Base-by-base conservation (phyloP, 2,888 invertebrate species). In the Ephialtes manifestator region DNA sequence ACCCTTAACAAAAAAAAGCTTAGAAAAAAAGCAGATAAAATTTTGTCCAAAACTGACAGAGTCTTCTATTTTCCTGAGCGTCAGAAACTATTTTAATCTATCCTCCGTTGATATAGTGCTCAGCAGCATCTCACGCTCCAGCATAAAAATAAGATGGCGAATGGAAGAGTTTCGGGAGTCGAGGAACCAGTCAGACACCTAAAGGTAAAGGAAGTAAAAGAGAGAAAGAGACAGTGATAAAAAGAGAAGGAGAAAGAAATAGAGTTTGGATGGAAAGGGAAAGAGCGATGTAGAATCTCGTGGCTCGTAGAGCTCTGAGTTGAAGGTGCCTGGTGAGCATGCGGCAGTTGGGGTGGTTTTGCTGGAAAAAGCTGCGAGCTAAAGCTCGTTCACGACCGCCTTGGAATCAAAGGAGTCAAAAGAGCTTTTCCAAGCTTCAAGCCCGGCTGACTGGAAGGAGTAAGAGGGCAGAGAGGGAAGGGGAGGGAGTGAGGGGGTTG, bases 361-460 rank as follows among this genome's bases (percentile, higher is more conserved):
- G 84, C 84, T 88, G 82, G 81, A 58, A 75, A 85, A 58, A 82
- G 85, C 85, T 76, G 75, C 48, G 71, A 85, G 70, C 74, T 70
- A 80, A 85, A 86, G 83, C 82, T 85, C 82, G 85, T 82, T 80
- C 76, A 71, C 85, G 76, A 76, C 65, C 82, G 76, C 63, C 77
- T 81, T 74, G 90, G 90, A 92, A 92, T 93, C 93, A 93, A 93
- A 93, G 92, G 92, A 92, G 92, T 91, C 92, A 90, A 92, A 92
- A 92, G 91, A 91, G 90, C 91, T 92, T 92, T 92, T 90, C 88
- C 92, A 89, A 90, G 90, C 85, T 87, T 86, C 88, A 84, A 87
- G 78, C 81, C 82, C 86, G 86, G 83, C 88, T 83, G 79, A 77
- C 67, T 84, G 75, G 79, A 63, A 48, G 77, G 77, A 51, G 76